Conservation (phyloP, 2,113 vertebrate species). For the Gavialis gangeticus region DNA sequence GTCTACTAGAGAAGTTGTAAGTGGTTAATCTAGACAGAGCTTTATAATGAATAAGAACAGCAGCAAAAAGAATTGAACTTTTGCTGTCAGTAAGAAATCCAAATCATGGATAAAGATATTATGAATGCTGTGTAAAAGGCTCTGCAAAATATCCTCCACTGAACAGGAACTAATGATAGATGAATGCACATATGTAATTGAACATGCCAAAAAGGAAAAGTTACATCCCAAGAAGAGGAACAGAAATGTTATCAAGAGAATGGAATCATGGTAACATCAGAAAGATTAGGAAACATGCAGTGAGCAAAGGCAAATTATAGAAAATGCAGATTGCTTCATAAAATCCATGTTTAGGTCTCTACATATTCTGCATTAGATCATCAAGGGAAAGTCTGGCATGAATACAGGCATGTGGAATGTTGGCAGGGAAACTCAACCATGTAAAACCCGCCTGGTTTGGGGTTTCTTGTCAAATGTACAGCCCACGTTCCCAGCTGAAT, state of each 20-base stretch:
- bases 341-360: conserved; percentile 15
- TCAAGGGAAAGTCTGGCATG: conserved; percentile 38
- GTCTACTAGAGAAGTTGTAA: neutral
- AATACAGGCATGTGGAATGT: neutral
- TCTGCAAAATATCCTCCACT: conserved; percentile 43
- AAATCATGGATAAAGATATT: conserved; percentile 24
- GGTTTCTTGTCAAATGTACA: neutral
- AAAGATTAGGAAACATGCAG: neutral
- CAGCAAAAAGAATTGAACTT: conserved; percentile 28
- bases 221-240: conserved; percentile 39
- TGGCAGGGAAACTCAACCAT: conserved; percentile 35
- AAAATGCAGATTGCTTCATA: neutral
- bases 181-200: conserved; percentile 58
- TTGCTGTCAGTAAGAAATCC: conserved; percentile 54
- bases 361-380: conserved; percentile 12
- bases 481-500: neutral
- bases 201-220: conserved; percentile 37
- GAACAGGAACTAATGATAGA: conserved; percentile 64
- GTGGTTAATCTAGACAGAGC: conserved; percentile 20
- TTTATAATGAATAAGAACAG: conserved; percentile 6
- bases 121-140: conserved; percentile 34
- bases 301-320: neutral
- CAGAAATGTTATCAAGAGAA: conserved; percentile 36
- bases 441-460: neutral
- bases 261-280: conserved; percentile 6